Conservation (phyloP, 2,888 invertebrate species). For the Xylophagus ater region DNA sequence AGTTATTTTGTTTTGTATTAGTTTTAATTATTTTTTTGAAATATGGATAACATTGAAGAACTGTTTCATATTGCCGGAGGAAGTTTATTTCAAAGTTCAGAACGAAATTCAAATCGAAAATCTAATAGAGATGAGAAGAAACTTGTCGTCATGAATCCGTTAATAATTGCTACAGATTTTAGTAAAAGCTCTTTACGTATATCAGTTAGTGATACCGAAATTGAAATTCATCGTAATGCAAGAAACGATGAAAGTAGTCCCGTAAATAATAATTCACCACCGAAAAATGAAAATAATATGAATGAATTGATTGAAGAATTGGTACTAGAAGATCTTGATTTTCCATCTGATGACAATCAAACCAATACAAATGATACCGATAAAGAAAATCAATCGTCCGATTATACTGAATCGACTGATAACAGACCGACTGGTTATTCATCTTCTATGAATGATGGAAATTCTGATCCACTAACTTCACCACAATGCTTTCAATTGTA, state of each 20-base stretch:
- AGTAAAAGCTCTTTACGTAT: constrained; percentile 1
- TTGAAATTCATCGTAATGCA: constrained; percentile 2
- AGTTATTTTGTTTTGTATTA: no score
- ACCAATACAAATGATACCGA: not conserved
- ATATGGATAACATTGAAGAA: no score
- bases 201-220: constrained; percentile 13
- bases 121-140: no score
- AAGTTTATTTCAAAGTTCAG: no score
- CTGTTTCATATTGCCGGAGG: no score
- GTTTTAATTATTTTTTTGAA: no score
- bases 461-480: not conserved
- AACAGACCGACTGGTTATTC: not conserved
- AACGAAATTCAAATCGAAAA: no score
- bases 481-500: not conserved
- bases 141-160: not conserved
- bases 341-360: not conserved
- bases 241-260: not conserved
- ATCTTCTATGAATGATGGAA: not conserved
- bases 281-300: not conserved
- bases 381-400: constrained; percentile 5
- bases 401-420: not conserved
- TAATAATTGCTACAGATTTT: not conserved
- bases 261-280: not conserved
- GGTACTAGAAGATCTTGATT: constrained; percentile 11
- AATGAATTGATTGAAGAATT: constrained; percentile 1